A percentile compares a stretch with the other conserved stretches of the same genome.
These are phyloP conservation scores for Coenonympha arcania DNA, from an alignment of 2,888 invertebrate genomes.

Conservation along the genomic window DNA sequence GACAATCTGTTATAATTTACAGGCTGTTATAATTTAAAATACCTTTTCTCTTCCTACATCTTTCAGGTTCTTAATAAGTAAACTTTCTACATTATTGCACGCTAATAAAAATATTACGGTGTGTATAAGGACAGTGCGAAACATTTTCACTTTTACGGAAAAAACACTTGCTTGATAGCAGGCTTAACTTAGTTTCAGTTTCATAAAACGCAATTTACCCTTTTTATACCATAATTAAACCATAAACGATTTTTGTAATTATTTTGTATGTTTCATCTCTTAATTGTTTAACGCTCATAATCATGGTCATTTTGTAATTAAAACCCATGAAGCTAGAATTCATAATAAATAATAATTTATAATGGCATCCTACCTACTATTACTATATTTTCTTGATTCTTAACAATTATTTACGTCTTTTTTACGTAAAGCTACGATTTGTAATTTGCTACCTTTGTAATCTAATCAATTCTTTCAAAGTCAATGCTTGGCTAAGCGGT, in stretches of 20 bases:
- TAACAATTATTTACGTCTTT: too few relatives aligned
- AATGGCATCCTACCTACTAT: too few relatives aligned
- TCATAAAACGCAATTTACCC: background rate
- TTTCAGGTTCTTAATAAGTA: background rate
- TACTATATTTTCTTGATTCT: too few relatives aligned
- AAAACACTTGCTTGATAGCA: background rate
- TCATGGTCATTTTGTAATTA: background rate
- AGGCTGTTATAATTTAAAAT: background rate
- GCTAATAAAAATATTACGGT: background rate
- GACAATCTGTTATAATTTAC: too few relatives aligned
- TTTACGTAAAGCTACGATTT: too few relatives aligned
- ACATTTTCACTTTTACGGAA: background rate
- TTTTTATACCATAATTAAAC: constrained; percentile 2
- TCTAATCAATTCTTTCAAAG: too few relatives aligned
- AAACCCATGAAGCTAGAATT: background rate
- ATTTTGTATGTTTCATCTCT: constrained; percentile 6
- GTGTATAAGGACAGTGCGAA: background rate
- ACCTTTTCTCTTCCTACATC: background rate
- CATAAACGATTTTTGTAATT: background rate
- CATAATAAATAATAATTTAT: too few relatives aligned
- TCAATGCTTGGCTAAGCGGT: too few relatives aligned
- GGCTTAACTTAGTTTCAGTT: background rate
- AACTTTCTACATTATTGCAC: background rate
- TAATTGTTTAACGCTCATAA: constrained; percentile 1
- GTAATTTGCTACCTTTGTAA: too few relatives aligned